A percentile compares a stretch with the other conserved stretches of the same genome.
phyloP scores from a whole-genome alignment of 2,888 invertebrate species.

The Drosophila algonquin region DNA sequence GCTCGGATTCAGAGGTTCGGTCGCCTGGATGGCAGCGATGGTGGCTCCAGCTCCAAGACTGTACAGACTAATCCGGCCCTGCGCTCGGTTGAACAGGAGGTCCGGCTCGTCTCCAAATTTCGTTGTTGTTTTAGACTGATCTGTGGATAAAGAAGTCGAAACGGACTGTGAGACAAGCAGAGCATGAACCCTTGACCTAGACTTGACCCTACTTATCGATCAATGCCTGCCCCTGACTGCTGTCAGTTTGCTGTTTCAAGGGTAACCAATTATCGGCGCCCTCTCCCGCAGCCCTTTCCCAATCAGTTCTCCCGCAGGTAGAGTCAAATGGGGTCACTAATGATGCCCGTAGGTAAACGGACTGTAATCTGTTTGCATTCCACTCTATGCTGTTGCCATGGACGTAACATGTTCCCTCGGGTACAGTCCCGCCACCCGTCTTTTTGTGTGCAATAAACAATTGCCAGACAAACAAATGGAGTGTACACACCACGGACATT shows the following conservation, averaged over 20 bases:
- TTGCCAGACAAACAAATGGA: neutral
- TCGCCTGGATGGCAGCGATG: conserved; percentile 67
- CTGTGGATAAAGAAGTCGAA: conserved; percentile 83
- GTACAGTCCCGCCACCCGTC: neutral
- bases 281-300: neutral
- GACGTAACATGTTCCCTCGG: neutral
- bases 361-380: neutral
- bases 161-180: conserved; percentile 1
- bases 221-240: no score
- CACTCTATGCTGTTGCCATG: neutral
- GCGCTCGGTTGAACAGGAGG: conserved; percentile 85
- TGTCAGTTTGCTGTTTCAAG: neutral
- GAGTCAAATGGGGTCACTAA: neutral
- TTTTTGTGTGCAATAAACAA: conserved; percentile 20
- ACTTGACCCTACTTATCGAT: no score
- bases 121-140: conserved; percentile 90
- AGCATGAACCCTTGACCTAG: neutral
- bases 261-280: neutral
- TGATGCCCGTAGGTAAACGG: neutral
- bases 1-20: conserved; percentile 54
- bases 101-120: conserved; percentile 87
- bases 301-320: neutral
- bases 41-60: conserved; percentile 73
- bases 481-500: no score
- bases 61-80: conserved; percentile 86